phyloP scores from a whole-genome alignment of 2,113 vertebrate genomes.

The Scytalopus superciliaris region DNA sequence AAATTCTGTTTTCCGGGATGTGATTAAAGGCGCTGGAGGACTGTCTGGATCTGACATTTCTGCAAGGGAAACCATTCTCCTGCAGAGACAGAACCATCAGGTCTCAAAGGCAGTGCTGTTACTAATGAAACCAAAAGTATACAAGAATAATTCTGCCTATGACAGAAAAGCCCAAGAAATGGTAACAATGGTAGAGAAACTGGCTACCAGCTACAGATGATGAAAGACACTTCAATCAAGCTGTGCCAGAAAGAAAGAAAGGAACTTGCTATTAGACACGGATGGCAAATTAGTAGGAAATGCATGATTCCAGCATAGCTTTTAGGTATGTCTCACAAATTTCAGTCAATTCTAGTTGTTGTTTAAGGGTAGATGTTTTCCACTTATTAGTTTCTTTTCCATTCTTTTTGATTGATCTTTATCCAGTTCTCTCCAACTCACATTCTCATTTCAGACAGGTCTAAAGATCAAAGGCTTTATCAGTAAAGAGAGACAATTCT shows the following conservation, averaged over 20 bases:
- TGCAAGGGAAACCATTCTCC: not conserved
- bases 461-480: conserved; percentile 17
- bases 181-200: not conserved
- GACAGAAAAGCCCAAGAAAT: not conserved
- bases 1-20: not conserved
- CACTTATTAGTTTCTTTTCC: not conserved
- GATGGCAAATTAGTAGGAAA: not conserved
- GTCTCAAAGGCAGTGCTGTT: not conserved
- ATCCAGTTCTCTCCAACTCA: not conserved
- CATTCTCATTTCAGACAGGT: not conserved
- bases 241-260: not conserved
- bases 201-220: not conserved
- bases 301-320: not conserved
- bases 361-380: not conserved
- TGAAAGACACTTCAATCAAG: not conserved
- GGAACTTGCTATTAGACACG: not conserved
- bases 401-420: not conserved
- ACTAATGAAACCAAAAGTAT: not conserved
- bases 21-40: not conserved
- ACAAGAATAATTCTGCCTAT: not conserved
- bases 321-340: not conserved
- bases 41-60: not conserved
- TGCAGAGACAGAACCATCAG: not conserved
- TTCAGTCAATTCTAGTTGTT: not conserved
- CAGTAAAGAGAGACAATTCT: not conserved